Conservation (phyloP, 2,797 vertebrate genomes). For the Schizopygopsis malacanthus region DNA sequence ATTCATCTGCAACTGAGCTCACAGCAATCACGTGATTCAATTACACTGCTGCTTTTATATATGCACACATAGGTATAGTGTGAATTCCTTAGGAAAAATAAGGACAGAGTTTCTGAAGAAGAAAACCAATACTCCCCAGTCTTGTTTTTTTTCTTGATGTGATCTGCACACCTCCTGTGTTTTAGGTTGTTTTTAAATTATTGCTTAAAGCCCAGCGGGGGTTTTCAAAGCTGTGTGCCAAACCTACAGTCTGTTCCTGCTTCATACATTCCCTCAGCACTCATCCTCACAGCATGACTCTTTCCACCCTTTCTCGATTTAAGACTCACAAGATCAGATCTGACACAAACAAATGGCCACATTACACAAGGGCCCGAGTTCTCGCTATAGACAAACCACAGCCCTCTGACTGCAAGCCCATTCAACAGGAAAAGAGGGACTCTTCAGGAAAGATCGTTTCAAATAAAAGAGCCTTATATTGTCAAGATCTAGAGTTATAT, state of each 20-base stretch:
- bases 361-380: conserved; percentile 23
- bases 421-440: conserved; percentile 7
- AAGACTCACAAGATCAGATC: conserved; percentile 33
- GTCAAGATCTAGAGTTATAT: conserved; percentile 6
- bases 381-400: conserved; percentile 16
- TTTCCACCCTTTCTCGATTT: conserved; percentile 30
- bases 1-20: conserved; percentile 12
- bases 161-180: not conserved
- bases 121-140: not conserved
- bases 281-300: conserved; percentile 16
- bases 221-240: conserved; percentile 27
- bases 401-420: not conserved
- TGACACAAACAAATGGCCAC: conserved; percentile 33
- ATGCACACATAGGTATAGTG: not conserved
- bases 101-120: not conserved
- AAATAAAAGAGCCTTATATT: conserved; percentile 27
- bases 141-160: not conserved
- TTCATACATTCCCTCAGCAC: conserved; percentile 12
- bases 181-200: conserved; percentile 32
- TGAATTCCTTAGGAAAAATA: not conserved
- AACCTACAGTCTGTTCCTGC: conserved; percentile 14
- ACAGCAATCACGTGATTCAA: conserved; percentile 22
- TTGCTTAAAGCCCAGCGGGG: conserved; percentile 28
- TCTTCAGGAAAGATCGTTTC: conserved; percentile 25
- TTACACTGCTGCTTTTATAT: conserved; percentile 19